Percentiles rank a stretch among this genome's conserved stretches.
Conservation (phyloP, 2,888 invertebrate species). For the Branchellion lobata region DNA sequence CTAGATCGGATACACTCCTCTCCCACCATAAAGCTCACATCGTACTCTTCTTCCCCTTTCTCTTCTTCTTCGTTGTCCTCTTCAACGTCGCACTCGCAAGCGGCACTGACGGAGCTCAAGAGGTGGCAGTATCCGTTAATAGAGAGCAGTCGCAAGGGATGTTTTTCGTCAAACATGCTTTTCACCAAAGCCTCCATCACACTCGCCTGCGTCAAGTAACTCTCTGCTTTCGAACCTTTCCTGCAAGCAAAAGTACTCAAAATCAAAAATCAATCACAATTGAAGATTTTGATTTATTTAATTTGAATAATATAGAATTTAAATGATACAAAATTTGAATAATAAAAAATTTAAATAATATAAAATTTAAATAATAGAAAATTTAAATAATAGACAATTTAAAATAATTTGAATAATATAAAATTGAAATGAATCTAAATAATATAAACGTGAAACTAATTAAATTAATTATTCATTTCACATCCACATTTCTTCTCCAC, state of each 20-base stretch:
- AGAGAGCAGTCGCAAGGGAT: constrained; percentile 5
- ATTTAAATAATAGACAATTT: too few species aligned
- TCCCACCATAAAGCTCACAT: not conserved
- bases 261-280: too few species aligned
- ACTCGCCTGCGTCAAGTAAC: not conserved
- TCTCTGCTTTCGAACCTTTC: not conserved
- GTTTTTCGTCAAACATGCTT: not conserved
- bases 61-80: too few species aligned
- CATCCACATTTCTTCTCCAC: too few species aligned
- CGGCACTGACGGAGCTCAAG: not conserved
- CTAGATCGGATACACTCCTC: not conserved
- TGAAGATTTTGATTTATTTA: not conserved
- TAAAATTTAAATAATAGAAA: too few species aligned
- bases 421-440: too few species aligned
- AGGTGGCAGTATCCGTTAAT: not conserved
- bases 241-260: not conserved
- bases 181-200: not conserved
- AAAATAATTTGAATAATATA: too few species aligned
- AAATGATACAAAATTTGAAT: not conserved
- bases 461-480: too few species aligned
- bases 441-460: too few species aligned
- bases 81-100: not conserved
- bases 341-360: not conserved
- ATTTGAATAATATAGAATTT: not conserved
- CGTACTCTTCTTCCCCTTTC: not conserved